Base-by-base conservation (phyloP, 2,113 vertebrate genomes). In the Oostethus manadensis region DNA sequence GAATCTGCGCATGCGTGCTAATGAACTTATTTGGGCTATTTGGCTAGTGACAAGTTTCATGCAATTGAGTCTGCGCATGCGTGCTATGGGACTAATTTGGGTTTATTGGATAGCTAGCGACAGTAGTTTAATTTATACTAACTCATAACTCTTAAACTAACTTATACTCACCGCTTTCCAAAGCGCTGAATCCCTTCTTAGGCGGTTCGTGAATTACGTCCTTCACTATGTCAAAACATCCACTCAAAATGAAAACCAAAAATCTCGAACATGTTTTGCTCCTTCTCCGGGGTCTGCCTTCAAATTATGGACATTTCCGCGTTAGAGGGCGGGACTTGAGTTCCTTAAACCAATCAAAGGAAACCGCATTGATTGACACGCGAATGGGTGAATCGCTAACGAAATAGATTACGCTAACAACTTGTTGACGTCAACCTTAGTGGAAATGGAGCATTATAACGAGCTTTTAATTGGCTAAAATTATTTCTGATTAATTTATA, bases 401-500 rank as follows among this genome's bases (percentile, higher is more conserved):
- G 10, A 38, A 6, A 10, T 10, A 8, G 35, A 38, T 38, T 10
- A 13, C 29, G 8, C 38, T 11, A 13, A 40, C 10, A 13, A 40
- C 38, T 11, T 10, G 9, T 38, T 38, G 35, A 38, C 8, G 7
- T 38, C 7, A 7, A 38, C 35, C 9, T 38, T 40, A 11, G 10
- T 40, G 38, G 38, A 40, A 40, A 40, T 11, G 3, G 10, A 4
- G 38, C 11, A 40, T 11, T 13, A 40, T 13, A 40, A 40, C 13
- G 38, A 40, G 38, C 38, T 40, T 42, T 42, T 42, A 42, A 42
- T 13, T 42, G 60, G 11, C 53, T 44, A 43, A 66, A 42, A 55
- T 29, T 49, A 60, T 15, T 57, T 60, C 9, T 26, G 51, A 59
- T 56, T 6, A 57, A 64, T 59, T 33, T 56, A 42, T 21, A 53